Percentiles rank a stretch among this genome's conserved stretches.
Conservation (phyloP, 2,113 vertebrate genomes). For the Pantherophis guttatus region DNA sequence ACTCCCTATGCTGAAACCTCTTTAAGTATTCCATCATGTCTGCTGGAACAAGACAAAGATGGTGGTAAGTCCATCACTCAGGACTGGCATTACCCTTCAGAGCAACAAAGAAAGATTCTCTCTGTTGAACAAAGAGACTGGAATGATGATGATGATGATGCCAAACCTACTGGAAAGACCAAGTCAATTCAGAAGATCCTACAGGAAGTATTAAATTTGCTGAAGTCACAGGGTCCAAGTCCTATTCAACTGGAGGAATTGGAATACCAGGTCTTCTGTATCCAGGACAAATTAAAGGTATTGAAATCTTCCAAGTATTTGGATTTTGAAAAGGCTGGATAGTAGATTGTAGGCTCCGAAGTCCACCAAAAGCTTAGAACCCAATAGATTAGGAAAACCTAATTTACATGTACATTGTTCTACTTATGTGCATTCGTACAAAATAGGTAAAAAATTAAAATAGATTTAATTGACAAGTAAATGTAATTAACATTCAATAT, state of each 20-base stretch:
- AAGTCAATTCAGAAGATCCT: conserved; percentile 61
- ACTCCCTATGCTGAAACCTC: conserved; percentile 3
- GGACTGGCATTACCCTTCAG: not conserved
- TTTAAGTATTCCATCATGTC: not conserved
- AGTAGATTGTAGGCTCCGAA: not conserved
- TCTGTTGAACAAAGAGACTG: not conserved
- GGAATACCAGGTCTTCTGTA: conserved; percentile 72
- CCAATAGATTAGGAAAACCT: not conserved
- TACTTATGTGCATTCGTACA: not conserved
- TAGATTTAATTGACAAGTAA: not conserved
- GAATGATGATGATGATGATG: not conserved
- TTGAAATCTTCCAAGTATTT: not conserved
- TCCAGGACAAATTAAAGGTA: conserved; percentile 84
- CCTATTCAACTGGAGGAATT: conserved; percentile 70
- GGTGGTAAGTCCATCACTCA: not conserved
- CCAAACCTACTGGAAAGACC: accelerated
- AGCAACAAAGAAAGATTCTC: not conserved
- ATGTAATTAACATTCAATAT: not conserved
- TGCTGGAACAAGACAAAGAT: not conserved
- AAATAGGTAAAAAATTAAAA: not conserved
- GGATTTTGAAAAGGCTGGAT: not conserved
- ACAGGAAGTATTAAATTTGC: conserved; percentile 70
- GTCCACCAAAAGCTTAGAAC: not conserved
- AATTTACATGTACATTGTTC: not conserved
- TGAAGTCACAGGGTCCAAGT: conserved; percentile 39